Evolutionary conservation across 2,113 vertebrate species (phyloP).

Genomic region (Lethenteron camtschaticum): DNA sequence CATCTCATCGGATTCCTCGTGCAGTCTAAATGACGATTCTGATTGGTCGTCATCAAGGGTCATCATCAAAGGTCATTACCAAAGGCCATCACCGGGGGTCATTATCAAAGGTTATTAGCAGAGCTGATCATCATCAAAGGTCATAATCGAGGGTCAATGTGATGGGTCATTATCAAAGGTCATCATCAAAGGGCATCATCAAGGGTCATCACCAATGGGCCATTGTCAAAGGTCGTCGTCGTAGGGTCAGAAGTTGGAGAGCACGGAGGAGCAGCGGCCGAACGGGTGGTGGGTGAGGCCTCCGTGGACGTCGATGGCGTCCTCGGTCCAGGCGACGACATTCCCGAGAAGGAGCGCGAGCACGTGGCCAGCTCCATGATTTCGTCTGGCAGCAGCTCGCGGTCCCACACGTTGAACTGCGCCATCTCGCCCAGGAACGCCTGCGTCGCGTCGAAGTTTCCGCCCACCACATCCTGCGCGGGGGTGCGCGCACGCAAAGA

Average conservation of each 20-base stretch:
- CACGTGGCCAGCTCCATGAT: slow-evolving; percentile 83
- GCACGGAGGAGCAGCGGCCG: slow-evolving; percentile 45
- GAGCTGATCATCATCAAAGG: too few species aligned
- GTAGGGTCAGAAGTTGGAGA: neutral
- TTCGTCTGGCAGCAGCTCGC: slow-evolving; percentile 60
- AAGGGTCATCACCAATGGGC: too few species aligned
- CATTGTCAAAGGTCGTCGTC: too few species aligned
- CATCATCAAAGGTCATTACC: too few species aligned
- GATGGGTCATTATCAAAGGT: too few species aligned
- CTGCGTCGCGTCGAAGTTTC: slow-evolving; percentile 85
- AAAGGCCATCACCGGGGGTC: too few species aligned
- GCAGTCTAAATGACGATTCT: too few species aligned
- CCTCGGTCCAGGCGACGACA: slow-evolving; percentile 78
- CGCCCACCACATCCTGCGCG: slow-evolving; percentile 66
- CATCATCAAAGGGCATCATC: too few species aligned
- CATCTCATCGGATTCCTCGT: too few species aligned
- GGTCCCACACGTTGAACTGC: slow-evolving; percentile 98
- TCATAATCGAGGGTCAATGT: too few species aligned
- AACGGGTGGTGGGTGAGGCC: slow-evolving; percentile 66
- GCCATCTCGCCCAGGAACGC: slow-evolving; percentile 92
- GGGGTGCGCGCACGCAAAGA: neutral
- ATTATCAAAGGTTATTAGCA: too few species aligned
- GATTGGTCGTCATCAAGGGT: too few species aligned
- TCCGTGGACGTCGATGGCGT: slow-evolving; percentile 72
- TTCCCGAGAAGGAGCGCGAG: slow-evolving; percentile 85